phyloP scores from a whole-genome alignment of 2,113 vertebrate genomes.

The Alexandromys fortis region DNA sequence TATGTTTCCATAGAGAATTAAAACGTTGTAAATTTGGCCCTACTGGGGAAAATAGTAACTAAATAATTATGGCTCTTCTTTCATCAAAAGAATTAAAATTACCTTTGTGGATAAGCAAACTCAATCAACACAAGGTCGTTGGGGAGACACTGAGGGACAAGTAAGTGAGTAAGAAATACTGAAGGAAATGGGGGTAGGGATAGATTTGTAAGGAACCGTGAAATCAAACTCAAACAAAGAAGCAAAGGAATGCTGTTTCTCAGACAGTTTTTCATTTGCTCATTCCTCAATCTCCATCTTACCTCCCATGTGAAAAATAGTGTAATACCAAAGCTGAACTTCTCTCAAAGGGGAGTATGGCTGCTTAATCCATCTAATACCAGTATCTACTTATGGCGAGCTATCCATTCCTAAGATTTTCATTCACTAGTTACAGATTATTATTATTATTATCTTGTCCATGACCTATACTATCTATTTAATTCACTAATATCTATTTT shows the following conservation, averaged over 20 bases:
- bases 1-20: conserved; percentile 68
- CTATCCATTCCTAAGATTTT: not conserved
- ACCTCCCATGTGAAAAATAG: not conserved
- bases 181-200: not conserved
- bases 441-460: not conserved
- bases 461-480: not conserved
- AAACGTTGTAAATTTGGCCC: conserved; percentile 24
- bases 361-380: not conserved
- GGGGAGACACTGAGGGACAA: not conserved
- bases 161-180: not conserved
- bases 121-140: not conserved
- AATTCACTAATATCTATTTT: not conserved
- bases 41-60: conserved; percentile 59
- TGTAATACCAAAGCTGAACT: no score
- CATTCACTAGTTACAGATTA: not conserved
- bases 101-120: conserved; percentile 53
- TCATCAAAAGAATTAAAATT: conserved; percentile 63
- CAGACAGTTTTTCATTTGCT: not conserved
- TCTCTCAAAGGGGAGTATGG: not conserved
- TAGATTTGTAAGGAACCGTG: not conserved
- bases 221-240: not conserved
- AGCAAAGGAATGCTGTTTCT: not conserved
- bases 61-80: conserved; percentile 30
- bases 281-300: not conserved
- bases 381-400: not conserved